A percentile compares a stretch with the other conserved stretches of the same genome.
Evolutionary conservation across 2,113 vertebrate species (phyloP).

Genomic region (Platichthys flesus): DNA sequence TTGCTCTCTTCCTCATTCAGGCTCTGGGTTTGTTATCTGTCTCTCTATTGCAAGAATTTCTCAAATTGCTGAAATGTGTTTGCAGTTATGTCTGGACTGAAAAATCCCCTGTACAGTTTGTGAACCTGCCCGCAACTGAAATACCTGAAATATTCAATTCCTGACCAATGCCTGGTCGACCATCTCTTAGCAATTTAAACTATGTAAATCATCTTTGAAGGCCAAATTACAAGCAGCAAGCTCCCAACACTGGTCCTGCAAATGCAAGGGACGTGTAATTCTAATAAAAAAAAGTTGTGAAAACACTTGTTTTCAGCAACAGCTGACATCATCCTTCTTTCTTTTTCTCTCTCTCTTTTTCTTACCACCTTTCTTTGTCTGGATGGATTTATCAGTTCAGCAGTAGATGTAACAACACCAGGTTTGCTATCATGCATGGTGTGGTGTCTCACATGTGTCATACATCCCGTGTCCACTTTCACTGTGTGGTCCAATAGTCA

Average conservation of each 20-base stretch:
- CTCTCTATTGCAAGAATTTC: slow-evolving; percentile 35
- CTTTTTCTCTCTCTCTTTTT: slow-evolving; percentile 38
- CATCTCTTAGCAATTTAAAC: slow-evolving; percentile 18
- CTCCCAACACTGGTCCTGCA: background rate
- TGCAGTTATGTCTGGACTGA: background rate
- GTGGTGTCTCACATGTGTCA: slow-evolving; percentile 61
- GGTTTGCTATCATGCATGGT: slow-evolving; percentile 77
- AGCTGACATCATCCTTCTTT: slow-evolving; percentile 42
- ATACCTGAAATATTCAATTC: slow-evolving; percentile 27
- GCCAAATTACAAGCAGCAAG: slow-evolving; percentile 7
- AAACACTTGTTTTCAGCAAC: slow-evolving; percentile 2
- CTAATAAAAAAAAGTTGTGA: slow-evolving; percentile 6
- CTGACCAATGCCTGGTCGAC: slow-evolving; percentile 2
- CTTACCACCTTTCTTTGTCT: slow-evolving; percentile 19
- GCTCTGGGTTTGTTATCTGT: slow-evolving; percentile 38
- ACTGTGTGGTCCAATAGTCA: slow-evolving; percentile 40
- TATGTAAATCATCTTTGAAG: slow-evolving; percentile 46
- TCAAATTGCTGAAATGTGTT: slow-evolving; percentile 24
- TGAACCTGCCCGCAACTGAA: slow-evolving; percentile 16
- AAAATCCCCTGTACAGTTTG: slow-evolving; percentile 18
- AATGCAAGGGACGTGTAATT: background rate
- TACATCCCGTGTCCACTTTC: slow-evolving; percentile 44
- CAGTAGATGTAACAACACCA: slow-evolving; percentile 69
- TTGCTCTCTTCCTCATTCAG: slow-evolving; percentile 40
- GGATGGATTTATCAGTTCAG: slow-evolving; percentile 63